These are phyloP conservation scores for Martes martes DNA, from an alignment of 2,113 vertebrate genomes.

Conservation along the genomic window DNA sequence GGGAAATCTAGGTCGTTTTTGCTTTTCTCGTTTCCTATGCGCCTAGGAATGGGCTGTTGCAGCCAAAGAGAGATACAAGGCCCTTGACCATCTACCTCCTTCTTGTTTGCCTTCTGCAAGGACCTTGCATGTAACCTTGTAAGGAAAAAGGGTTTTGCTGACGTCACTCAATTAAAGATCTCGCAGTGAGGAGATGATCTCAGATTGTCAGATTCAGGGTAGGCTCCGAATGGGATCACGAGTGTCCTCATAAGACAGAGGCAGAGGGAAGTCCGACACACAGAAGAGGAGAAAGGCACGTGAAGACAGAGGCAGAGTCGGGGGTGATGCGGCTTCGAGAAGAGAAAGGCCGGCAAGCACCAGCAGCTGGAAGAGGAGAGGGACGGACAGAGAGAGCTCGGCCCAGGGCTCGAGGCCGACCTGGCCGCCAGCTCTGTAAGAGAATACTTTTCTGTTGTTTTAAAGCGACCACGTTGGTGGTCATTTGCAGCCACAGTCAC, in stretches of 20 bases:
- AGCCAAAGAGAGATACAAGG: neutral
- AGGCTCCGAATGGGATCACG: neutral
- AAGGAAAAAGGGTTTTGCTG: neutral
- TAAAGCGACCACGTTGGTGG: neutral
- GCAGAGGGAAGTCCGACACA: neutral
- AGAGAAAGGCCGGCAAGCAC: neutral
- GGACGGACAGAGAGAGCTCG: neutral
- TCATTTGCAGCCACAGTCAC: neutral
- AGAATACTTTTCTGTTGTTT: neutral
- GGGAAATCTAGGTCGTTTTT: neutral
- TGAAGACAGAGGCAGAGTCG: neutral
- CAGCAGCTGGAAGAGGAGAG: neutral
- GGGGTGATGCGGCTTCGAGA: neutral
- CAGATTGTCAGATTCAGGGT: neutral
- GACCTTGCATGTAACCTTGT: neutral
- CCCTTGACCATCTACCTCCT: neutral
- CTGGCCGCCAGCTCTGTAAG: neutral
- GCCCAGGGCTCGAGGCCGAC: neutral
- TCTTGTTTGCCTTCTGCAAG: neutral
- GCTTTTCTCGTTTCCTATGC: neutral
- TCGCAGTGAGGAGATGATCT: neutral
- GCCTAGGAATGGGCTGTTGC: neutral
- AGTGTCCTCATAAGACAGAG: neutral
- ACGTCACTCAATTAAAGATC: neutral
- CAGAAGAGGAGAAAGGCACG: accelerated